Evolutionary conservation across 2,888 invertebrate genomes (phyloP), one percentile per base, ranked within the genome.

Genomic region (Euzophera pinguis): DNA sequence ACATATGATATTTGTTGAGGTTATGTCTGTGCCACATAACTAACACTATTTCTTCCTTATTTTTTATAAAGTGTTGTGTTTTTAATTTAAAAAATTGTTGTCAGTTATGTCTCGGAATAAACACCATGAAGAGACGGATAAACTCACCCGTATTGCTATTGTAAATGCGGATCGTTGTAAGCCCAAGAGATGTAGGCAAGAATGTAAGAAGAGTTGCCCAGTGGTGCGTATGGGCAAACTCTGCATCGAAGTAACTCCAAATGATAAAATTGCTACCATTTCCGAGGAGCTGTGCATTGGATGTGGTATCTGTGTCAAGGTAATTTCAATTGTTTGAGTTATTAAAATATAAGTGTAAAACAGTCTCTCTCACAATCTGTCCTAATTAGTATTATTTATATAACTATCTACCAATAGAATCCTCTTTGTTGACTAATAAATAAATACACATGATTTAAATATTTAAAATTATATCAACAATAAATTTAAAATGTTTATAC

Each of bases 301-400:
- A 71, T 99, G 99, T 89, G 99, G 99, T 94, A 99, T 99, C 73
- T 99, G 99, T 91, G 97, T 98, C 55, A 99, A 99, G 94, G 98
- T 98, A 85, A 71, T 59, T 56, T 22, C 55, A 55, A 50, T 16
- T 43, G 1, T 9, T 39, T 38, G 12, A 8, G 38, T 38, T 7
- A 14, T 34, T 34, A 34, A 8, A 34, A 34, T 10, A 34, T 34
- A n/a, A n/a, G n/a, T n/a, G n/a, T n/a, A n/a, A n/a, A n/a, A n/a
- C n/a, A n/a, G n/a, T n/a, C n/a, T n/a, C n/a, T n/a, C n/a, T n/a
- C n/a, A n/a, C n/a, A n/a, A n/a, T n/a, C n/a, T n/a, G n/a, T n/a
- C n/a, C n/a, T n/a, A n/a, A n/a, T n/a, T n/a, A n/a, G n/a, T n/a
- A n/a, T n/a, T n/a, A n/a, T n/a, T n/a, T n/a, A n/a, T n/a, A n/a